A percentile compares a stretch with the other conserved stretches of the same genome.
Evolutionary conservation across 1,140 invertebrate species (phyloP).

Genomic region (Melanaphis sacchari): DNA sequence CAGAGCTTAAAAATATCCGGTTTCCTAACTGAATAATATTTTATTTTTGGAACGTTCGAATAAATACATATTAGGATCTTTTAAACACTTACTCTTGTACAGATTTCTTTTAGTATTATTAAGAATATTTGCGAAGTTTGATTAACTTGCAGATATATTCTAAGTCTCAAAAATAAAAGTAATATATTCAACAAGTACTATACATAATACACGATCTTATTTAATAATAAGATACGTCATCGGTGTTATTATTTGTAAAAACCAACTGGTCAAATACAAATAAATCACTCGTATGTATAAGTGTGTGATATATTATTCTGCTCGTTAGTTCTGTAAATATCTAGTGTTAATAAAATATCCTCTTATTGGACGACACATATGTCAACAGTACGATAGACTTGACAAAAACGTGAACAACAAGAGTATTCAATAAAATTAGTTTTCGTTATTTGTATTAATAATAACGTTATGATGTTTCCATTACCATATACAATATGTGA

Average conservation of each 20-base stretch:
- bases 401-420: background rate
- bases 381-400: background rate
- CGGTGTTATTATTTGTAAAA: background rate
- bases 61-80: background rate
- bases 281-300: background rate
- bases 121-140: background rate
- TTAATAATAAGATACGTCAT: background rate
- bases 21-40: background rate
- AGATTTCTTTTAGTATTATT: no score
- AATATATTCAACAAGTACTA: background rate
- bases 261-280: background rate
- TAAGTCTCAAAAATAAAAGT: background rate
- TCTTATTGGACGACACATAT: background rate
- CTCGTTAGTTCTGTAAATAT: background rate
- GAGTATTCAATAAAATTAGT: background rate
- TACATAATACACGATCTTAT: background rate
- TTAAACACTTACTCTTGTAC: background rate
- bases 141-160: background rate
- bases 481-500: background rate
- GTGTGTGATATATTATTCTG: background rate
- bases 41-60: background rate
- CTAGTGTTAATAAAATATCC: background rate
- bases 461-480: background rate
- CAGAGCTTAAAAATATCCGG: rapidly evolving
- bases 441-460: background rate